Base-by-base conservation (phyloP, 2,888 invertebrate species). In the Lymantria dispar region DNA sequence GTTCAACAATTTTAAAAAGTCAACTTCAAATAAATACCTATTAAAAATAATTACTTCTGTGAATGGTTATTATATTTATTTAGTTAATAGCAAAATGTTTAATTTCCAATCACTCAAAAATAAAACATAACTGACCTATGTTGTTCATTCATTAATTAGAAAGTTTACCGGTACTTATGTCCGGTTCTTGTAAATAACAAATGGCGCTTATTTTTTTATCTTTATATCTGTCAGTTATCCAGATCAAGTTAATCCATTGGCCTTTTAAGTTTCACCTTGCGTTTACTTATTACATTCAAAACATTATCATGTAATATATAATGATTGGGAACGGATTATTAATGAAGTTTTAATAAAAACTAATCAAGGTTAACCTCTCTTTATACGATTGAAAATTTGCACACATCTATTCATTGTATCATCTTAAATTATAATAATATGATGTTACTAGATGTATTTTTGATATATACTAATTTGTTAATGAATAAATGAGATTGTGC, bases 211-310 rank as follows among this genome's bases (percentile, higher is more conserved):
- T 36, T 53, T 55, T 45, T 22, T 48, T 22, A 22, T 40, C 41
- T 46, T 29, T 42, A 42, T 64, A 63, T 57, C 50, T 54, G 49
- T 46, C n/a, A 45, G 49, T 46, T 55, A 67, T 54, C 52, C 64
- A 52, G 48, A 48, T 36, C 53, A 47, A 50, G 45, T 64, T 62
- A 61, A 66, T 64, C 60, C 55, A 43, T 33, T 39, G 58, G 59
- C 69, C 69, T 71, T 68, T 67, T 14, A 36, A 54, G 41, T 10
- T 15, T 29, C 61, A 51, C 74, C 76, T 74, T 71, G 69, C 62
- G 12, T 58, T 69, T 65, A 70, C 63, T 68, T 64, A 53, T 30
- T 14, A 52, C 12, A 43, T 31, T 39, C 42, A 56, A 48, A 48
- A 54, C 8, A 46, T 45, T 46, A 52, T 45, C 12, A 59, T 48